phyloP scores from a whole-genome alignment of 2,888 invertebrate species.

The Alloscopus bannaensis region DNA sequence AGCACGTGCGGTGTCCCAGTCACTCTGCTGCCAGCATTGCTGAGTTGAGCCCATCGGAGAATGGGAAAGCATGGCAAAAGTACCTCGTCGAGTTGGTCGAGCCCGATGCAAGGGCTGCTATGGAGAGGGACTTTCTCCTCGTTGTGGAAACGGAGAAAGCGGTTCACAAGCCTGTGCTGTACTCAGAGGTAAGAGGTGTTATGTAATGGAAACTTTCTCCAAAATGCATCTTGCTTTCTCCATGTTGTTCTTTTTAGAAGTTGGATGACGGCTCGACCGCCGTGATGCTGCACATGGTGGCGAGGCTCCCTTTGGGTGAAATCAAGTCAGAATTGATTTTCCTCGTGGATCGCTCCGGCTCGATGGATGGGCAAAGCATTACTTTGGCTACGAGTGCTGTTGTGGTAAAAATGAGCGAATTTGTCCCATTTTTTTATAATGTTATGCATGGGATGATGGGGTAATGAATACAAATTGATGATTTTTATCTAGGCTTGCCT shows the following conservation, averaged over 20 bases:
- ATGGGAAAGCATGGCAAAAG: constrained; percentile 55
- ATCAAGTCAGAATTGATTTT: constrained; percentile 74
- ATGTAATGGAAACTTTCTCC: background rate
- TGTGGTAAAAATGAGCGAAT: constrained; percentile 70
- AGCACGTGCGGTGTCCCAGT: constrained; percentile 63
- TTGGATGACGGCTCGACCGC: constrained; percentile 39
- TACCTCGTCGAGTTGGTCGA: constrained; percentile 51
- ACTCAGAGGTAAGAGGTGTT: constrained; percentile 74
- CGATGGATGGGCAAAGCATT: constrained; percentile 75
- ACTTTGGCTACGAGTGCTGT: constrained; percentile 74
- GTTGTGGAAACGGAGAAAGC: constrained; percentile 75
- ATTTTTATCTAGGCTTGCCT: no score
- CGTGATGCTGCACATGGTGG: constrained; percentile 74
- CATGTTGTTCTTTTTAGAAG: constrained; percentile 31
- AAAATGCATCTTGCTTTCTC: no score
- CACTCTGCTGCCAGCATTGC: no score
- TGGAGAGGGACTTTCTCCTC: constrained; percentile 75
- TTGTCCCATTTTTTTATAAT: constrained; percentile 66
- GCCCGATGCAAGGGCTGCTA: constrained; percentile 49
- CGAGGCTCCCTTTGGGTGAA: constrained; percentile 75
- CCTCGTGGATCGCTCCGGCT: constrained; percentile 75
- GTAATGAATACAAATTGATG: no score
- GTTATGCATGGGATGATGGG: no score
- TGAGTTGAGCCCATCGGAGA: constrained; percentile 34
- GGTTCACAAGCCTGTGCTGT: constrained; percentile 76